Evolutionary conservation across 1,140 invertebrate species (phyloP), one percentile per base, ranked within the genome.

Genomic region (Hylyphantes graminicola): DNA sequence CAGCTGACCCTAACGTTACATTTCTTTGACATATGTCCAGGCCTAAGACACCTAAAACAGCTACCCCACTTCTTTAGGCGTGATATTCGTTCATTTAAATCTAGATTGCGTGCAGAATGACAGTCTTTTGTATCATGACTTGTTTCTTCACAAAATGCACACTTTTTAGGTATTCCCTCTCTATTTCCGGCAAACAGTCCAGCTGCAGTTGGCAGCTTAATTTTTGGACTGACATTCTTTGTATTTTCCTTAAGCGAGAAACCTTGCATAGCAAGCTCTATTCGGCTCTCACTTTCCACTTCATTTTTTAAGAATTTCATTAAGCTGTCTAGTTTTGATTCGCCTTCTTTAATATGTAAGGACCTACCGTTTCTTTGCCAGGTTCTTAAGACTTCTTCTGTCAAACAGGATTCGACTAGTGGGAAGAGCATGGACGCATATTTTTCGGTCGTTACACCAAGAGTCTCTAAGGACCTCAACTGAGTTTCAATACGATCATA

Each of bases 381-480:
- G 11, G 0, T 15, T 80, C 51, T 57, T 35, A 80, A 48, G 21
- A 57, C 0, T 50, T 80, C 65, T 35, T 80, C 64, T 35, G 1
- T 8, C 17, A 80, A 70, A 70, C 53, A 80, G 4, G 15, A 50
- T 82, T 89, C 72, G 2, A 89, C 87, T 15, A 89, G 77, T 0
- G 87, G 88, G 21, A 86, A 88, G 7, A 89, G 59, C 65, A 88
- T 87, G 0, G n/a, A 87, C 86, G 87, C 87, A 82, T 86, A 88
- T 68, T 88, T 89, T 53, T 87, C 86, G 48, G 87, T 87, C 21
- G 85, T 88, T 0, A 88, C 87, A 10, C 87, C 87, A 0, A 89
- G 65, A 0, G 88, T 85, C 13, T 89, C 87, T 2, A 89, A 74
- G 0, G 87, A 85, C 55, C 86, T 64, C 15, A 90, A 74, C 10